These are phyloP conservation scores for Drosophila lacteicornis DNA, from an alignment of 1,140 invertebrate genomes.

Conservation along the genomic window DNA sequence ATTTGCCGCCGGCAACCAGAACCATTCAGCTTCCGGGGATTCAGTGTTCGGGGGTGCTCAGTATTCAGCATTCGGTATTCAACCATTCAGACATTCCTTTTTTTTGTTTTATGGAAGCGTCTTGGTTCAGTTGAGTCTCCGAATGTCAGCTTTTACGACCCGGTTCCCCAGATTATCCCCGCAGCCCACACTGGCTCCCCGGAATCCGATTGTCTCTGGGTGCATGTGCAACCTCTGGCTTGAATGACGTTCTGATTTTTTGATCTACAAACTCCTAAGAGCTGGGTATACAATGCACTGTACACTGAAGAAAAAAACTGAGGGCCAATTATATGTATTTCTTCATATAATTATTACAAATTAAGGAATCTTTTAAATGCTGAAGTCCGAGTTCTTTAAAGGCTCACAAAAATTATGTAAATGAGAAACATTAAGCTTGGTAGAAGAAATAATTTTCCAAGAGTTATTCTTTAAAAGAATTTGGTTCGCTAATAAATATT, in stretches of 20 bases:
- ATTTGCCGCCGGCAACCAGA: slow-evolving; percentile 15
- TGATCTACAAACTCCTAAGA: slow-evolving; percentile 39
- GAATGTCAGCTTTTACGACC: slow-evolving; percentile 53
- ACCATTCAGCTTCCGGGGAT: background rate
- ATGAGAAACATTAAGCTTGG: too few species aligned
- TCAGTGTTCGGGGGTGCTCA: too few species aligned
- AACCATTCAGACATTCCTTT: slow-evolving; percentile 10
- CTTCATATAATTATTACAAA: too few species aligned
- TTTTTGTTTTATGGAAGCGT: slow-evolving; percentile 32
- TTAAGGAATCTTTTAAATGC: too few species aligned
- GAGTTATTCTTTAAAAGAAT: too few species aligned
- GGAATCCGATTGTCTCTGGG: slow-evolving; percentile 20
- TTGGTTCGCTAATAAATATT: too few species aligned
- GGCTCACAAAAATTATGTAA: too few species aligned
- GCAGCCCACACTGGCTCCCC: slow-evolving; percentile 13
- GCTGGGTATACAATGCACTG: slow-evolving; percentile 21
- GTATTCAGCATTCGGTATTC: slow-evolving; percentile 1
- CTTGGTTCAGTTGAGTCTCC: slow-evolving; percentile 42
- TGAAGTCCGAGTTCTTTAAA: too few species aligned
- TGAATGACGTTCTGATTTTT: slow-evolving; percentile 44
- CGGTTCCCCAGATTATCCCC: slow-evolving; percentile 21
- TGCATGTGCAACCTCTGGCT: slow-evolving; percentile 29
- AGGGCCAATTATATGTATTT: background rate
- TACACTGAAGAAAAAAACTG: background rate
- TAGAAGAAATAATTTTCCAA: too few species aligned